Evolutionary conservation across 2,888 invertebrate genomes (phyloP).

Genomic region (Scelioninae gen. 1): DNA sequence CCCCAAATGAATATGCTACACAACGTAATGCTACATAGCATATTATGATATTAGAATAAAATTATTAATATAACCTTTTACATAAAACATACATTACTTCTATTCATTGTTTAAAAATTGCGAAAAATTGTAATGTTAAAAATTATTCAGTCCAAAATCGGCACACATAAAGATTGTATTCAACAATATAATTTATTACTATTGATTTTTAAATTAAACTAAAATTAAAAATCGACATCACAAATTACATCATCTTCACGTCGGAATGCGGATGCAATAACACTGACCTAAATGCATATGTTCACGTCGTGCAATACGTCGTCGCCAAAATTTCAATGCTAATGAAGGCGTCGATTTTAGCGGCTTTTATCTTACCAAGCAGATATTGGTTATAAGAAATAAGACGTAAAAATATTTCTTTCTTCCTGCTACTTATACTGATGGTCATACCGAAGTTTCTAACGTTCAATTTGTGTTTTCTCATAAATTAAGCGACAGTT

Average conservation of each 20-base stretch:
- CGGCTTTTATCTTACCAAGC: conserved; percentile 16
- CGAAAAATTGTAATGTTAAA: too few species aligned
- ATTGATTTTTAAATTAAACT: too few species aligned
- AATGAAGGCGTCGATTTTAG: conserved; percentile 45
- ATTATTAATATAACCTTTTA: too few species aligned
- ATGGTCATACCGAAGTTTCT: neutral
- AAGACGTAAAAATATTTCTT: neutral
- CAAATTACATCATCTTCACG: conserved; percentile 15
- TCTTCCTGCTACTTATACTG: neutral
- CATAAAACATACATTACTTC: too few species aligned
- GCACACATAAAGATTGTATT: too few species aligned
- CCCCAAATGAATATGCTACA: too few species aligned
- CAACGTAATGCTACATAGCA: too few species aligned
- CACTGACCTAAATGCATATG: conserved; percentile 45
- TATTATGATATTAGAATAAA: too few species aligned
- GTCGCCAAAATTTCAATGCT: conserved; percentile 36
- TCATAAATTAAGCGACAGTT: conserved; percentile 17
- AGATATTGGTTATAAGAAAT: neutral
- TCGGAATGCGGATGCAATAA: conserved; percentile 61
- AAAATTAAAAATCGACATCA: neutral
- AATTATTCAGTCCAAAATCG: too few species aligned
- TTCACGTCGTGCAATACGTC: conserved; percentile 34
- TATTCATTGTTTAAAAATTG: too few species aligned
- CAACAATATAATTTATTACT: too few species aligned
- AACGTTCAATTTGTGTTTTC: neutral